These are phyloP conservation scores for Drosophila persimilis DNA, from an alignment of 1,140 invertebrate species.

Conservation along the genomic window DNA sequence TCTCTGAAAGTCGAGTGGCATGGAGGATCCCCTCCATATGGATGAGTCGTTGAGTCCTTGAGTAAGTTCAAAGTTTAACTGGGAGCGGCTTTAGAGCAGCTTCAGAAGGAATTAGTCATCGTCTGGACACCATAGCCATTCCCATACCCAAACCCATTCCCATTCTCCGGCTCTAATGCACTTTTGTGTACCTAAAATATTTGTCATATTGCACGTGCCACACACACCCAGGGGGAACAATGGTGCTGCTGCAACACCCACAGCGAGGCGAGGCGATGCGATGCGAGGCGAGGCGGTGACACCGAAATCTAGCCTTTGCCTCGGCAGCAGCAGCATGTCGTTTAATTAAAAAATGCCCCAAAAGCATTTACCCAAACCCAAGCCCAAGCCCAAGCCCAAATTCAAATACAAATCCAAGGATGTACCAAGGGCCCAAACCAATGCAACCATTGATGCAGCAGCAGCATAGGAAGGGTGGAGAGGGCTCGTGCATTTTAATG, in stretches of 20 bases:
- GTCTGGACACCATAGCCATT: background rate
- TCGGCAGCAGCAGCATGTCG: constrained; percentile 45
- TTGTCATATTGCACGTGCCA: constrained; percentile 74
- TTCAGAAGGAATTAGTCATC: constrained; percentile 19
- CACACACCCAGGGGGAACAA: constrained; percentile 6
- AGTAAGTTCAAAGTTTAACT: background rate
- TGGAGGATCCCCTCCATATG: too few relatives aligned
- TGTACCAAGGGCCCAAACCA: constrained; percentile 25
- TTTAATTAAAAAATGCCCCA: constrained; percentile 82
- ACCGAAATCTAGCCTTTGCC: constrained; percentile 57
- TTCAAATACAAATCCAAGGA: constrained; percentile 17
- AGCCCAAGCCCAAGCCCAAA: too few relatives aligned
- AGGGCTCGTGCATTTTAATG: constrained; percentile 65
- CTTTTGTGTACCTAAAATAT: constrained; percentile 66
- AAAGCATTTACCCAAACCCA: constrained; percentile 72
- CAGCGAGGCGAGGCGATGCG: constrained; percentile 2
- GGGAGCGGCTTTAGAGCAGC: background rate
- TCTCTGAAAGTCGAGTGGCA: too few relatives aligned
- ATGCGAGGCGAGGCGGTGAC: constrained; percentile 45
- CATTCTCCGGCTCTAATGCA: constrained; percentile 5
- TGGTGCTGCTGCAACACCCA: constrained; percentile 36
- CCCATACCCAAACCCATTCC: background rate
- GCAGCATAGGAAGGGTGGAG: constrained; percentile 5
- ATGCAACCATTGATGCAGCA: constrained; percentile 51
- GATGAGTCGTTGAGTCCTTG: too few relatives aligned